phyloP scores from a whole-genome alignment of 2,113 vertebrate species.

The Reinhardtius hippoglossoides region DNA sequence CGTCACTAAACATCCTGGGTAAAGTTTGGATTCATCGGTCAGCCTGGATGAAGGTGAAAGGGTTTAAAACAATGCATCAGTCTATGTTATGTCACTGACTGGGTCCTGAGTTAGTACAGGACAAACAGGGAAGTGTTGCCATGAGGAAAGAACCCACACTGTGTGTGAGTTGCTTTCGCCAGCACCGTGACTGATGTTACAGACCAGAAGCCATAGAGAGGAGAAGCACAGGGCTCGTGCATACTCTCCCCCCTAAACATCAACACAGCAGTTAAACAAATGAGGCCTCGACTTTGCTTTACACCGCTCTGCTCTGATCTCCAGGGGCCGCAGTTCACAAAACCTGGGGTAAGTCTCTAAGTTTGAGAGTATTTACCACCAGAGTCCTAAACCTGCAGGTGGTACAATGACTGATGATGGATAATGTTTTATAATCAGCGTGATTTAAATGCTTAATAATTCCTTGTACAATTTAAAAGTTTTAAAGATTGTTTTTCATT shows the following conservation, averaged over 20 bases:
- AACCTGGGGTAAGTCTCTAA: slow-evolving; percentile 12
- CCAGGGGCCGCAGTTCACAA: slow-evolving; percentile 35
- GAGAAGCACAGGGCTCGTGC: slow-evolving; percentile 71
- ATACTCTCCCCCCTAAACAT: slow-evolving; percentile 79
- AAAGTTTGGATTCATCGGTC: slow-evolving; percentile 23
- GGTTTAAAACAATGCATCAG: slow-evolving; percentile 67
- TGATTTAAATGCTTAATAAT: neutral
- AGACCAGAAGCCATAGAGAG: slow-evolving; percentile 75
- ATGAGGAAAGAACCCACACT: slow-evolving; percentile 64
- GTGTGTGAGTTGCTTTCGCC: slow-evolving; percentile 75
- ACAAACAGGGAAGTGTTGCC: slow-evolving; percentile 67
- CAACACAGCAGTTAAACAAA: slow-evolving; percentile 80
- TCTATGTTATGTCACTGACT: slow-evolving; percentile 56
- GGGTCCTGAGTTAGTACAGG: slow-evolving; percentile 62
- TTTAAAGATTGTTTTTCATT: too few relatives aligned
- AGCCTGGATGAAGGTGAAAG: slow-evolving; percentile 45
- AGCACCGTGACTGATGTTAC: slow-evolving; percentile 75
- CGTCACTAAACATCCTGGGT: slow-evolving; percentile 22
- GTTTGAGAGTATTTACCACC: slow-evolving; percentile 30
- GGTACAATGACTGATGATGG: slow-evolving; percentile 8
- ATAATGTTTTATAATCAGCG: neutral
- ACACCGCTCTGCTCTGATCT: slow-evolving; percentile 52
- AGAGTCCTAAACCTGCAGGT: slow-evolving; percentile 3
- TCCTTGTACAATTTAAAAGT: too few relatives aligned
- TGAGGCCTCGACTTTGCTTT: slow-evolving; percentile 57